These are phyloP conservation scores for Oplegnathus fasciatus DNA, from an alignment of 2,113 vertebrate species.

Conservation along the genomic window DNA sequence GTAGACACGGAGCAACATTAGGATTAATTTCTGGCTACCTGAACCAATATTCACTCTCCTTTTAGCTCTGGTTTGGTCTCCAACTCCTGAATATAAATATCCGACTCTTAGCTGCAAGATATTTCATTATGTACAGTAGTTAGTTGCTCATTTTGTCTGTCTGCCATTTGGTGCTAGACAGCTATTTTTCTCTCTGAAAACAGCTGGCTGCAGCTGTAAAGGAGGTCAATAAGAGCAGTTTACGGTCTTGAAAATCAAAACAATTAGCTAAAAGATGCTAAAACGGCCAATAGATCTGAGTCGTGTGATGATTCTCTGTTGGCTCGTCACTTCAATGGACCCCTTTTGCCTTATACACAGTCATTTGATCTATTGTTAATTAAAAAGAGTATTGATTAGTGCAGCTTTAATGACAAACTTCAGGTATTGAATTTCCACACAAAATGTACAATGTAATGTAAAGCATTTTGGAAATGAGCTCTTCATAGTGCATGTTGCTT, in stretches of 20 bases:
- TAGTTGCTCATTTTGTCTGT: too few species aligned
- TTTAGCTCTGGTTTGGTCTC: constrained; percentile 18
- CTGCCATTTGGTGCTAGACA: too few species aligned
- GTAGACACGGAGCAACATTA: not conserved
- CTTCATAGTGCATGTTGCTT: not conserved
- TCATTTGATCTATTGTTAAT: not conserved
- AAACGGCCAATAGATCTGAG: not conserved
- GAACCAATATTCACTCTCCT: not conserved
- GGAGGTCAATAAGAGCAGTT: not conserved
- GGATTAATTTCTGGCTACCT: not conserved
- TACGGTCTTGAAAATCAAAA: constrained; percentile 11
- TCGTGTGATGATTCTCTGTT: not conserved
- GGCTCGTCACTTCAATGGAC: not conserved
- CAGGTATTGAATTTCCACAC: not conserved
- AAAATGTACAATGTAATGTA: not conserved
- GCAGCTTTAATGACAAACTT: constrained; percentile 40
- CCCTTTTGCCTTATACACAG: not conserved
- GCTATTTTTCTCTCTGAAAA: not conserved
- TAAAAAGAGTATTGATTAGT: not conserved
- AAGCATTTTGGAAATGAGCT: not conserved
- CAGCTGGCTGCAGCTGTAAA: not conserved
- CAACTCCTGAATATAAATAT: too few species aligned
- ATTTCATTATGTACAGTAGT: too few species aligned
- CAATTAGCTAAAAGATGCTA: constrained; percentile 9
- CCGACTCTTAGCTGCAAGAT: too few species aligned